These are phyloP conservation scores for Phyllostomus hastatus DNA, from an alignment of 2,113 vertebrate species.

Conservation along the genomic window DNA sequence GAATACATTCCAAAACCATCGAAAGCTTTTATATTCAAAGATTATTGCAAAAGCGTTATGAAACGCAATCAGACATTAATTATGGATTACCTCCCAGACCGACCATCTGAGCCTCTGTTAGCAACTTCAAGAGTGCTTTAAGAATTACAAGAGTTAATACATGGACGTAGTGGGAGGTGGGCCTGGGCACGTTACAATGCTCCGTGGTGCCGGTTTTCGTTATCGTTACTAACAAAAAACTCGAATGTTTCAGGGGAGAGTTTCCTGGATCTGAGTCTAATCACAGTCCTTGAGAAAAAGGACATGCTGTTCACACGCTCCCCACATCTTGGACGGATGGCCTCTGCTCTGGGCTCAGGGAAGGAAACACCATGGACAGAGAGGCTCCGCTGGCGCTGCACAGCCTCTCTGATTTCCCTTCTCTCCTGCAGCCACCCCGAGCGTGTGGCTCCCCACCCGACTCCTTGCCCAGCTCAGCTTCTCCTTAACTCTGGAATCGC, in stretches of 20 bases:
- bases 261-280: not conserved
- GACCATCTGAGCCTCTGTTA: not conserved
- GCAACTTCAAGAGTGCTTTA: not conserved
- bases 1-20: not conserved
- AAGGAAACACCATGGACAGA: not conserved
- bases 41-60: not conserved
- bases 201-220: not conserved
- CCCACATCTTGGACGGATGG: not conserved
- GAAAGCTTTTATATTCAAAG: not conserved
- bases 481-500: not conserved
- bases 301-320: accelerated
- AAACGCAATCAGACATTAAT: too few relatives aligned
- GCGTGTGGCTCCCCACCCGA: too few relatives aligned
- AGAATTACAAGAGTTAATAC: not conserved
- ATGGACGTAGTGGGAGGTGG: not conserved
- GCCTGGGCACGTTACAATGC: not conserved
- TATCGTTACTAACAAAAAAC: not conserved
- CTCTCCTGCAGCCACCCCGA: too few relatives aligned
- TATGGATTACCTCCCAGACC: not conserved
- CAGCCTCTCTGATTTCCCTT: not conserved
- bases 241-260: not conserved
- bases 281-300: not conserved
- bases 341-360: not conserved
- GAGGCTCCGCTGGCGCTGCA: not conserved
- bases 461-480: not conserved